Evolutionary conservation across 2,113 vertebrate genomes (phyloP).

Genomic region (Tamias sibiricus): DNA sequence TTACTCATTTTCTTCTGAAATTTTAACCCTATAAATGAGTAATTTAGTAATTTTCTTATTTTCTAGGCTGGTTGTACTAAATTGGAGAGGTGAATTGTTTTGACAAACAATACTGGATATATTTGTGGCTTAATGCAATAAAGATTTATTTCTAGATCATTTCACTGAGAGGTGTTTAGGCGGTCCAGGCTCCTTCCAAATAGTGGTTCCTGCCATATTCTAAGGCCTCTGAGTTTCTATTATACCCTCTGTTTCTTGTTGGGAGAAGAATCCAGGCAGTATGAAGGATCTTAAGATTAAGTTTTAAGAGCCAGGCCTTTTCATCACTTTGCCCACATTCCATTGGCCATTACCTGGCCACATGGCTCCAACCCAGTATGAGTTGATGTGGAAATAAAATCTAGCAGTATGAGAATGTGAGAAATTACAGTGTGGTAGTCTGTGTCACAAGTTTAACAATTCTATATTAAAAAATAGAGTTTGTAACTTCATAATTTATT

Average conservation of each 20-base stretch:
- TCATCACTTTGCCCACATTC: not conserved
- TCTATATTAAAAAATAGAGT: not conserved
- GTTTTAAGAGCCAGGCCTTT: constrained; percentile 4
- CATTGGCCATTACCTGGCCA: not conserved
- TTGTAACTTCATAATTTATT: constrained; percentile 10
- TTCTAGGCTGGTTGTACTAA: not conserved
- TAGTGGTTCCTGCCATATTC: not conserved
- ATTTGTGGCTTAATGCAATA: not conserved
- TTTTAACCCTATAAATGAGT: not conserved
- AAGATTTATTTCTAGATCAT: not conserved
- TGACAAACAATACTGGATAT: not conserved
- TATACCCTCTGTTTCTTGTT: not conserved
- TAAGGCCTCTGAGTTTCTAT: not conserved
- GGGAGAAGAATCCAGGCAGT: not conserved
- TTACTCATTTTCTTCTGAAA: not conserved
- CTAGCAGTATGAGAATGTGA: not conserved
- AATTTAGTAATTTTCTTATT: not conserved
- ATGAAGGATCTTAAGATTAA: not conserved
- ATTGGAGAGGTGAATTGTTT: not conserved
- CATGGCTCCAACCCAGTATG: not conserved
- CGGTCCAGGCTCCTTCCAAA: not conserved
- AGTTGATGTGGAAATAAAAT: not conserved
- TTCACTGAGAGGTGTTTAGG: not conserved
- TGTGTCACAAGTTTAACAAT: not conserved
- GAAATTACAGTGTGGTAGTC: not conserved